Percentiles rank a stretch among this genome's conserved stretches.
These are phyloP conservation scores for Orthochromis indermauri DNA, from an alignment of 2,113 vertebrate genomes.

Conservation along the genomic window DNA sequence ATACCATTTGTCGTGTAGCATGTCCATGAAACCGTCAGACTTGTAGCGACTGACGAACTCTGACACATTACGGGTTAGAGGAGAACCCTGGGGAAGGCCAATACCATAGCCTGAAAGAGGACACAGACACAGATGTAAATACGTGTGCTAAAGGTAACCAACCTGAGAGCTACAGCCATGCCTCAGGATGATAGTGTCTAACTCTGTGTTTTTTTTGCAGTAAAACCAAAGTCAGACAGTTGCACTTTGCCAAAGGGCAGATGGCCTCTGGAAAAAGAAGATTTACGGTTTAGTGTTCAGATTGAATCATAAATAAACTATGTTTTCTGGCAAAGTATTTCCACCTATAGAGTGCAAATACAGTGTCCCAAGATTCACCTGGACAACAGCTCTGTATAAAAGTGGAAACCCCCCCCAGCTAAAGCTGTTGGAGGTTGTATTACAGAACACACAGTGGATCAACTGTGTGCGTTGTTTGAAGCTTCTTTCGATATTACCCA, in stretches of 20 bases:
- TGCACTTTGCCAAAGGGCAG: conserved; percentile 28
- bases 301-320: background rate
- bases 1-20: conserved; percentile 96
- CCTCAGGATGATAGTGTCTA: background rate
- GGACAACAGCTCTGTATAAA: background rate
- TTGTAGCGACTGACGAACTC: conserved; percentile 93
- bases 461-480: background rate
- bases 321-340: background rate
- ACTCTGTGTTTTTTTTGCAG: background rate
- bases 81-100: conserved; percentile 88
- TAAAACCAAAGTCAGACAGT: background rate
- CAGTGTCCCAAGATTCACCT: background rate
- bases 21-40: conserved; percentile 93
- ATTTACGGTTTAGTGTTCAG: conserved; percentile 15
- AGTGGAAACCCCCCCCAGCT: background rate
- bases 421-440: background rate
- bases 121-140: background rate
- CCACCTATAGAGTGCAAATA: background rate
- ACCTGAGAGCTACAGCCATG: background rate
- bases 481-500: background rate
- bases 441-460: background rate
- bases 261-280: conserved; percentile 20
- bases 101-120: conserved; percentile 85
- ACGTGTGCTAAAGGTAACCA: background rate
- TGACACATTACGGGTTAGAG: conserved; percentile 86